Evolutionary conservation across 2,888 invertebrate species (phyloP).

Genomic region (Eueremaeus valkanovi): DNA sequence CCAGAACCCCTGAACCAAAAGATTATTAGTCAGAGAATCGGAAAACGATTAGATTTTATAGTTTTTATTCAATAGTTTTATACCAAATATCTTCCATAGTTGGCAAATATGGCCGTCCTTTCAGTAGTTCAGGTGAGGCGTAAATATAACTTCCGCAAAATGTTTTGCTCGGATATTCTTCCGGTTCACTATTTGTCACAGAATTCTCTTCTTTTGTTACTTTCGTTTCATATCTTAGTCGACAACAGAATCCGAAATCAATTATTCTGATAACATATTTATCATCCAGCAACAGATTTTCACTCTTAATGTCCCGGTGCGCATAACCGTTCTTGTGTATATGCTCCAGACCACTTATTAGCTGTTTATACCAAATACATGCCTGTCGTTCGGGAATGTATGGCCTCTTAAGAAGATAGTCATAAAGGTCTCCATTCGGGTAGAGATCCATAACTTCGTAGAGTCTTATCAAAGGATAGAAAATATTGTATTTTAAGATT

Average conservation of each 20-base stretch:
- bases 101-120: neutral
- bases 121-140: conserved; percentile 10
- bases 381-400: conserved; percentile 15
- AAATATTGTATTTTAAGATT: no score
- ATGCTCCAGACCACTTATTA: conserved; percentile 3
- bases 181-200: neutral
- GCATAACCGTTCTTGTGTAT: conserved; percentile 22
- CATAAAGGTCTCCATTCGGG: conserved; percentile 19
- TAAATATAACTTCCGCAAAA: conserved; percentile 21
- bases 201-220: neutral
- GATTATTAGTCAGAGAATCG: no score
- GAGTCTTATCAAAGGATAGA: neutral
- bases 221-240: neutral
- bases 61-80: neutral
- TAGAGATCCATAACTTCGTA: neutral
- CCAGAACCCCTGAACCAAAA: conserved; percentile 19
- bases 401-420: neutral
- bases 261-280: conserved; percentile 33
- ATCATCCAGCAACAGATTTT: conserved; percentile 36
- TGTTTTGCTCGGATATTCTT: neutral
- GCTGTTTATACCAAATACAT: conserved; percentile 22
- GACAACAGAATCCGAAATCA: conserved; percentile 38
- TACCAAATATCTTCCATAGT: conserved; percentile 11
- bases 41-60: neutral
- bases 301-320: conserved; percentile 39